Base-by-base conservation (phyloP, 2,797 vertebrate genomes). In the Diglossa cyanea region DNA sequence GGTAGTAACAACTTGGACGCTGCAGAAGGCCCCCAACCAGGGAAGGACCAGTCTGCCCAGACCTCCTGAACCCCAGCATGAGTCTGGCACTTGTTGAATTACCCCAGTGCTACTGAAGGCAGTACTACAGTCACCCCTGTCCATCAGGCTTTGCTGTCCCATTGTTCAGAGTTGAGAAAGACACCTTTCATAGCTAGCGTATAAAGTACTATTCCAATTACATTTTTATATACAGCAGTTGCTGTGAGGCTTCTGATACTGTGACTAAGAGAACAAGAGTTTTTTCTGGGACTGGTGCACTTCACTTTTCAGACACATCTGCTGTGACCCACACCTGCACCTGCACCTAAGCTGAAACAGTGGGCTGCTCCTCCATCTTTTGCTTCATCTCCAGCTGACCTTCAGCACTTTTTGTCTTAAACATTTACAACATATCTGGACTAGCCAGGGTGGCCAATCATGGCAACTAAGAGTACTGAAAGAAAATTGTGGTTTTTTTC, bases 1-100 rank as follows among this genome's bases (percentile, higher is more conserved):
- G 37, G 28, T 11, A 50, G 72, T 13, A 40, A 60, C 10, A 48
- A 7, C 9, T 28, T 31, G 16, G 42, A 57, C 31, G 19, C 12
- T 35, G 26, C 10, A 48, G 48, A 76, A 71, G 25, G 23, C 11
- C 7, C 28, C 11, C 0, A 4, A 0, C 2, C 10, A 19, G 30
- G 24, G 51, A 45, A 66, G 71, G 40, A 55, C 28, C 18, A 30
- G 45, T 14, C n/a, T 84, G 26, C 28, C 11, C 44, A 23, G n/a
- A 23, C 14, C 2, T 16, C n/a, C 30, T 37, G 45, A 73, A 17
- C 21, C 7, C 26, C 33, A 21, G 39, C 18, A 28, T 0, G 6
- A 5, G 14, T 61, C 40, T 72, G n/a, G 33, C 33, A 11, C 23
- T 10, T 17, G 10, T 2, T 55, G 48, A 35, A 39, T 25, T 15